phyloP scores from a whole-genome alignment of 2,888 invertebrate genomes.

The Zelleria hepariella region DNA sequence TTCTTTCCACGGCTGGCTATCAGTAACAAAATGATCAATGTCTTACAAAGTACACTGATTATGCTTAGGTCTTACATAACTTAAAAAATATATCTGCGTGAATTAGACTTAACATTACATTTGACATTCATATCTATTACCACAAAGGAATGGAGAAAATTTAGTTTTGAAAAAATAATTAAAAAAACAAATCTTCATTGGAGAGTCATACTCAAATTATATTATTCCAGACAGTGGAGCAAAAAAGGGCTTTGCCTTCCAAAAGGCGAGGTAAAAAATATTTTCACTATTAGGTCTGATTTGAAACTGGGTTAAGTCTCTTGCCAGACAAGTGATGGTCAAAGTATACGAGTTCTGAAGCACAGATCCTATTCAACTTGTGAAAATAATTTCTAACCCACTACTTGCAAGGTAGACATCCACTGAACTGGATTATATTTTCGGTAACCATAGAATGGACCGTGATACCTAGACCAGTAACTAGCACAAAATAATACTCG shows the following conservation, averaged over 20 bases:
- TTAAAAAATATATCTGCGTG: constrained; percentile 54
- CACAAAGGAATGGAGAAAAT: constrained; percentile 67
- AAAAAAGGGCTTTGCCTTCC: too few species aligned
- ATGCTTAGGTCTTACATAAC: constrained; percentile 41
- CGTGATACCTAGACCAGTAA: constrained; percentile 31
- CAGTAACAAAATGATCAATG: constrained; percentile 50
- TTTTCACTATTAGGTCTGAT: too few species aligned
- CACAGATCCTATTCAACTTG: background rate
- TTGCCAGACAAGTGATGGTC: too few species aligned
- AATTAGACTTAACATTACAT: constrained; percentile 52
- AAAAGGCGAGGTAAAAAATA: background rate
- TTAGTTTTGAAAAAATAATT: constrained; percentile 43
- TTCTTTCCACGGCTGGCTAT: constrained; percentile 38
- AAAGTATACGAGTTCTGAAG: background rate
- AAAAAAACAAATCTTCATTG: constrained; percentile 29
- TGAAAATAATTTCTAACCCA: background rate
- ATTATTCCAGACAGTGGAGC: constrained; percentile 7
- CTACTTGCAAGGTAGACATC: background rate
- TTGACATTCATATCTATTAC: constrained; percentile 64
- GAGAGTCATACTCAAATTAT: constrained; percentile 50
- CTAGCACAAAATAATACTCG: constrained; percentile 27
- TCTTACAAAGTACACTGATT: constrained; percentile 55
- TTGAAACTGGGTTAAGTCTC: too few species aligned
- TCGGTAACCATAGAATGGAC: constrained; percentile 26
- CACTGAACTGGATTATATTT: background rate